phyloP scores from a whole-genome alignment of 2,113 vertebrate genomes.

The Saimiri boliviensis region DNA sequence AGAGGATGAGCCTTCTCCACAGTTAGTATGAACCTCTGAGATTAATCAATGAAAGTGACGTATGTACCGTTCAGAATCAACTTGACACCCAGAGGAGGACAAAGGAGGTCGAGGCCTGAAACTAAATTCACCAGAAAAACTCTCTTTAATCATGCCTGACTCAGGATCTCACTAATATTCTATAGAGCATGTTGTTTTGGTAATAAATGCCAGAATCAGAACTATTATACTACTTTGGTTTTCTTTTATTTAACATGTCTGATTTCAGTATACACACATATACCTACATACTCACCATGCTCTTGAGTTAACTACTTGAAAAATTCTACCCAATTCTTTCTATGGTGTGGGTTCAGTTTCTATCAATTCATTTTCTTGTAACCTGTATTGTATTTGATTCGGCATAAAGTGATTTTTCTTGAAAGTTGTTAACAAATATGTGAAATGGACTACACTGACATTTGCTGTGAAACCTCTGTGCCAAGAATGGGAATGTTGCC shows the following conservation, averaged over 20 bases:
- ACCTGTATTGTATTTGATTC: not conserved
- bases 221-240: not conserved
- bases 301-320: slow-evolving; percentile 2
- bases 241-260: not conserved
- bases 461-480: not conserved
- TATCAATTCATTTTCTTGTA: not conserved
- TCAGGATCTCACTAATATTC: not conserved
- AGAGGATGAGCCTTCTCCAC: not conserved
- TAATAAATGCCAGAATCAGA: not conserved
- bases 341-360: not conserved
- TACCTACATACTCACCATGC: not conserved
- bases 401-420: not conserved
- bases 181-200: not conserved
- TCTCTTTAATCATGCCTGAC: not conserved
- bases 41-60: not conserved
- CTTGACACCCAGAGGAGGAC: not conserved
- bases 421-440: not conserved
- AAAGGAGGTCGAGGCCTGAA: not conserved
- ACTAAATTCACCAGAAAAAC: not conserved
- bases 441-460: not conserved
- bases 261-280: not conserved
- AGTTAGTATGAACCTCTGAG: not conserved
- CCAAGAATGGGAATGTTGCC: not conserved
- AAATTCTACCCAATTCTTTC: not conserved
- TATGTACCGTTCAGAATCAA: not conserved